phyloP scores from a whole-genome alignment of 2,113 vertebrate genomes.

The Mormyrus iriodes region DNA sequence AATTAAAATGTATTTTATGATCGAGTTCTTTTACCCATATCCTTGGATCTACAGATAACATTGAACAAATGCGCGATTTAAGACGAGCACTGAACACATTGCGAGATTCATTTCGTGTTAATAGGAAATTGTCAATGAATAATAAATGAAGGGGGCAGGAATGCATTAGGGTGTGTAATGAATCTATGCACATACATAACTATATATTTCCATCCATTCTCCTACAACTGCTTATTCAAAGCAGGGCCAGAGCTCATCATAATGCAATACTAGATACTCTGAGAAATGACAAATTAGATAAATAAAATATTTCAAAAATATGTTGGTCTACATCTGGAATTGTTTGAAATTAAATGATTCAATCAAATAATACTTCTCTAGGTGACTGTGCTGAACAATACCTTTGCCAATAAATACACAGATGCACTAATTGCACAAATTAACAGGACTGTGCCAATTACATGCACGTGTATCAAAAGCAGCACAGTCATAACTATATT shows the following conservation, averaged over 20 bases:
- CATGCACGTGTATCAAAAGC: neutral
- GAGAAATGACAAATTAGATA: neutral
- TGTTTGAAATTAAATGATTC: neutral
- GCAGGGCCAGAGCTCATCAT: neutral
- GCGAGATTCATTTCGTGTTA: neutral
- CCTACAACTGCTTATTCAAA: neutral
- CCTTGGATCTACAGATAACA: neutral
- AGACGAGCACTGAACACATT: neutral
- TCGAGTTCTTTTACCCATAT: neutral
- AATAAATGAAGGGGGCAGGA: neutral
- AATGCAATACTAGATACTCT: neutral
- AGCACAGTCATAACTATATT: neutral
- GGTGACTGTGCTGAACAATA: neutral
- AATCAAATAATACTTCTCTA: neutral
- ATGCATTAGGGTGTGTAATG: neutral
- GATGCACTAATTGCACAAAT: neutral
- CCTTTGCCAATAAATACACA: neutral
- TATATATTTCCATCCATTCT: neutral
- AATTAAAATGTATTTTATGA: too few relatives aligned
- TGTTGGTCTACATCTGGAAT: neutral
- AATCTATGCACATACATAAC: neutral
- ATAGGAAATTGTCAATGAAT: neutral
- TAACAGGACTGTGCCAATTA: neutral
- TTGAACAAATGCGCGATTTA: neutral
- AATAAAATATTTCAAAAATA: neutral